A percentile compares a stretch with the other conserved stretches of the same genome.
Evolutionary conservation across 2,113 vertebrate genomes (phyloP).

Genomic region (Grammomys surdaster): DNA sequence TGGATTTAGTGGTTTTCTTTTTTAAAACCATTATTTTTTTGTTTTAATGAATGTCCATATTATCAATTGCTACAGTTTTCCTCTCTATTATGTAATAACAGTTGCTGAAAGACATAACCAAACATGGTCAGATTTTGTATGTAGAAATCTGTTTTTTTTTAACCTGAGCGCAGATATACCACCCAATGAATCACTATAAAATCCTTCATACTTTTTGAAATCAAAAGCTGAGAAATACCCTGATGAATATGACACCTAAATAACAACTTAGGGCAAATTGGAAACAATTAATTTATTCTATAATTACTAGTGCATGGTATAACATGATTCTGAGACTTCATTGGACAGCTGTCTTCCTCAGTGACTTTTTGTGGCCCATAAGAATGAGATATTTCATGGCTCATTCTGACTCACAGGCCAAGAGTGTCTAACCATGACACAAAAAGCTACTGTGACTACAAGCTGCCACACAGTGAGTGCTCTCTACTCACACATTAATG

Average conservation of each 20-base stretch:
- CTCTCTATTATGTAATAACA: neutral
- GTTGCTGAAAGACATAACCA: neutral
- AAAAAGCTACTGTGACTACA: neutral
- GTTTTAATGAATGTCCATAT: neutral
- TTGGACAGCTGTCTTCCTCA: neutral
- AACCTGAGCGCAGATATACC: neutral
- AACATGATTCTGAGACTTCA: neutral
- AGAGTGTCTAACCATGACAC: neutral
- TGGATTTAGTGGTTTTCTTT: neutral
- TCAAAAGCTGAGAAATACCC: neutral
- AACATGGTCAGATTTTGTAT: neutral
- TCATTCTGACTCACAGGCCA: neutral
- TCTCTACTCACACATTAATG: slow-evolving; percentile 40
- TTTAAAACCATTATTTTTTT: slow-evolving; percentile 6
- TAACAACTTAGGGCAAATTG: slow-evolving; percentile 53
- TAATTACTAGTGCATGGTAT: slow-evolving; percentile 1
- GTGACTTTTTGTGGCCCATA: neutral
- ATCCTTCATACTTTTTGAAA: slow-evolving; percentile 22
- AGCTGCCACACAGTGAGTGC: neutral
- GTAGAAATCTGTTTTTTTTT: slow-evolving; percentile 22
- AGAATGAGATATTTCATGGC: neutral
- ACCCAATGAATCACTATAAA: slow-evolving; percentile 9
- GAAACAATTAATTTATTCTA: neutral
- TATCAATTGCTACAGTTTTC: neutral
- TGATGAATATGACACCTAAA: slow-evolving; percentile 4